These are phyloP conservation scores for Notoglanidium macrostoma DNA, from an alignment of 2,797 vertebrate species.

Conservation along the genomic window DNA sequence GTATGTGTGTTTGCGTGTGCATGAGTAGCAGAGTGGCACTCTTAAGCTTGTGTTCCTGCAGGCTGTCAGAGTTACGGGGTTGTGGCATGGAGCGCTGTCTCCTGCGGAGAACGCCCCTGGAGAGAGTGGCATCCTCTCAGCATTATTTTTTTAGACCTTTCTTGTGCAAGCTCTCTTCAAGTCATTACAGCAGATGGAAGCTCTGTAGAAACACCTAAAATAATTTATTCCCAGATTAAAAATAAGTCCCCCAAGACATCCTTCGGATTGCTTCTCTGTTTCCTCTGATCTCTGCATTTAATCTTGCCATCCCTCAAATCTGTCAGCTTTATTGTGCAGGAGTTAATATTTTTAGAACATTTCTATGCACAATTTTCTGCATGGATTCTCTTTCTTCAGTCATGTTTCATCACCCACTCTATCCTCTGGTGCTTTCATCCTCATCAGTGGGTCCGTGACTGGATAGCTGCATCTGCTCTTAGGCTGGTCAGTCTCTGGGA, in stretches of 20 bases:
- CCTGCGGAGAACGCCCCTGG: slow-evolving; percentile 55
- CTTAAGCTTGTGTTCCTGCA: slow-evolving; percentile 56
- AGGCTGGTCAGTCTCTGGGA: not conserved
- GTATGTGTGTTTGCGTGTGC: slow-evolving; percentile 51
- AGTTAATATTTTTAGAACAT: slow-evolving; percentile 28
- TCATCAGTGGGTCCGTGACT: slow-evolving; percentile 6
- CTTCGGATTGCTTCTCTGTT: slow-evolving; percentile 52
- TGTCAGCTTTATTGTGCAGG: slow-evolving; percentile 47
- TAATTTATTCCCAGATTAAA: slow-evolving; percentile 60
- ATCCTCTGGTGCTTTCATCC: slow-evolving; percentile 17
- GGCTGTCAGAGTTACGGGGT: slow-evolving; percentile 67
- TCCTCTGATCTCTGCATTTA: slow-evolving; percentile 54
- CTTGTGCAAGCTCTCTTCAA: slow-evolving; percentile 51
- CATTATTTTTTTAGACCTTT: slow-evolving; percentile 61
- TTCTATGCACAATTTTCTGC: slow-evolving; percentile 39
- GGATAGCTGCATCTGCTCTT: slow-evolving; percentile 8
- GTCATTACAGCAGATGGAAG: slow-evolving; percentile 57
- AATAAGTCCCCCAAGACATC: slow-evolving; percentile 53
- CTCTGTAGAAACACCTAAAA: slow-evolving; percentile 35
- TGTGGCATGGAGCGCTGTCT: slow-evolving; percentile 63
- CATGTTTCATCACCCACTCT: slow-evolving; percentile 33
- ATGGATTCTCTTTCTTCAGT: slow-evolving; percentile 34
- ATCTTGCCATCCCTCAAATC: slow-evolving; percentile 58
- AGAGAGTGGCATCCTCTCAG: slow-evolving; percentile 51
- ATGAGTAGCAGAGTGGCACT: slow-evolving; percentile 63